phyloP scores from a whole-genome alignment of 2,888 invertebrate genomes.

The Phaonia tiefii region DNA sequence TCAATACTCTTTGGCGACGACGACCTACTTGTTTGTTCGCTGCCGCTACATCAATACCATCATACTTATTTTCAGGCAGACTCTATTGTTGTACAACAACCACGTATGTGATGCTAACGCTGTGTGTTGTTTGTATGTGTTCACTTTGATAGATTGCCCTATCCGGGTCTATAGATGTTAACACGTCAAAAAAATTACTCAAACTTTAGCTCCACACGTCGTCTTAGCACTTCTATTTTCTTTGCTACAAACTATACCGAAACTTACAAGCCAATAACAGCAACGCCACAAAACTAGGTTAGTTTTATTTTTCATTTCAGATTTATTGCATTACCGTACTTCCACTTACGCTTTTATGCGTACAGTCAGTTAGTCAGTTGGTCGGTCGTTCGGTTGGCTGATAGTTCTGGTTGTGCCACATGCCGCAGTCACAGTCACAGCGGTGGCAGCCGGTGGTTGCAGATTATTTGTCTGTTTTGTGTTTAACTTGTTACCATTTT shows the following conservation, averaged over 20 bases:
- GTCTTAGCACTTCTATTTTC: too few relatives aligned
- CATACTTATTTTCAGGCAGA: too few relatives aligned
- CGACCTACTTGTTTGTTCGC: too few relatives aligned
- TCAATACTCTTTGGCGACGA: too few relatives aligned
- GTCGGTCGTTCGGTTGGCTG: background rate
- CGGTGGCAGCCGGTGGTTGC: background rate
- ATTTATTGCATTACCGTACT: conserved; percentile 60
- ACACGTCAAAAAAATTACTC: too few relatives aligned
- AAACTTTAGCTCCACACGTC: too few relatives aligned
- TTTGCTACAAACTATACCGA: conserved; percentile 1
- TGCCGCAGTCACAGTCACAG: background rate
- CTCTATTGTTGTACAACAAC: too few relatives aligned
- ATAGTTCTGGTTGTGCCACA: conserved; percentile 9
- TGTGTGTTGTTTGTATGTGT: too few relatives aligned
- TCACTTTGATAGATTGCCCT: too few relatives aligned
- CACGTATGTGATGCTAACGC: too few relatives aligned
- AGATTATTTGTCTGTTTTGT: conserved; percentile 57
- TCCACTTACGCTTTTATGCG: conserved; percentile 59
- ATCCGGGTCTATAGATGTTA: too few relatives aligned
- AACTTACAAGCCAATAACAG: conserved; percentile 36
- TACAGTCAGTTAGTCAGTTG: background rate
- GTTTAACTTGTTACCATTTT: conserved; percentile 63
- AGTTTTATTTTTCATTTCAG: conserved; percentile 46
- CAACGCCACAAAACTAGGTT: conserved; percentile 57
- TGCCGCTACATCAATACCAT: too few relatives aligned